Evolutionary conservation across 2,888 invertebrate species (phyloP).

Genomic region (Nymphalis polychloros): DNA sequence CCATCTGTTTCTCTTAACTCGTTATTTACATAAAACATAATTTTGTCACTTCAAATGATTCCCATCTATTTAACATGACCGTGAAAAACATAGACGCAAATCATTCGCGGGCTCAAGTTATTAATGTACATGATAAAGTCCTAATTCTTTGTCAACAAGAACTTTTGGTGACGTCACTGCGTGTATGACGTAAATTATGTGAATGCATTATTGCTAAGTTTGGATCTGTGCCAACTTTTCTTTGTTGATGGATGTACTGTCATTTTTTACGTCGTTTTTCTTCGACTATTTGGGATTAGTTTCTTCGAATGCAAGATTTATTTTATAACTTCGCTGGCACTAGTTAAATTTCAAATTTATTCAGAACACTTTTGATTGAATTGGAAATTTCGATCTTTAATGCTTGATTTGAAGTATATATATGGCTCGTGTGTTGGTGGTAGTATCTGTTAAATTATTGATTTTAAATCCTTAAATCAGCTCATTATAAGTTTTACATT

Average conservation of each 20-base stretch:
- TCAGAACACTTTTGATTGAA: too few relatives aligned
- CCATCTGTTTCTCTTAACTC: too few relatives aligned
- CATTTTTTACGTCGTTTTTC: conserved; percentile 4
- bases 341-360: too few relatives aligned
- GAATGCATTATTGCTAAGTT: conserved; percentile 20
- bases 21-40: not conserved
- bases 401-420: too few relatives aligned
- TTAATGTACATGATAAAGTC: conserved; percentile 11
- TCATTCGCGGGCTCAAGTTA: not conserved
- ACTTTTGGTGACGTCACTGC: conserved; percentile 28
- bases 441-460: too few relatives aligned
- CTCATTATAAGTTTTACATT: too few relatives aligned
- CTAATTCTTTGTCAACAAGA: conserved; percentile 27
- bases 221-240: conserved; percentile 33
- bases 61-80: not conserved
- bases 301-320: not conserved
- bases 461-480: too few relatives aligned
- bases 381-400: too few relatives aligned
- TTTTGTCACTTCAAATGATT: not conserved
- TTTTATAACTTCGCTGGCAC: not conserved
- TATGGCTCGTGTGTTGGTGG: too few relatives aligned
- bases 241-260: not conserved
- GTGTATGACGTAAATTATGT: conserved; percentile 28
- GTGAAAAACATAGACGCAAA: conserved; percentile 1
- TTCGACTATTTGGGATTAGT: not conserved